Conservation (phyloP, 2,888 invertebrate species). For the Leptogaster cylindrica region DNA sequence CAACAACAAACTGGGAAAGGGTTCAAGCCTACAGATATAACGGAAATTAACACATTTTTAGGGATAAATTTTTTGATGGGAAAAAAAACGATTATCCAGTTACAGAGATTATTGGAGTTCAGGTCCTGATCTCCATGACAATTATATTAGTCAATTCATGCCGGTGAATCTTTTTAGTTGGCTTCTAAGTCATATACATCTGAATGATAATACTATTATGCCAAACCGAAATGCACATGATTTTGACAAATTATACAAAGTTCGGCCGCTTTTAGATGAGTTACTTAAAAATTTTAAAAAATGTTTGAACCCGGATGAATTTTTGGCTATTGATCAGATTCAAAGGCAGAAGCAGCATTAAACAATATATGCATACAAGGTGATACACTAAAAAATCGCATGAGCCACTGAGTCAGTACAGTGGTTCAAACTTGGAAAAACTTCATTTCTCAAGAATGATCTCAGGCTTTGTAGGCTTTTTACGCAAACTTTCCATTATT, state of each 20-base stretch:
- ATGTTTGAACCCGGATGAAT: background rate
- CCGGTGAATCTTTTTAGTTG: background rate
- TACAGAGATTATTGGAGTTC: background rate
- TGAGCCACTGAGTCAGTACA: no score
- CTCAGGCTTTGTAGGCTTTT: no score
- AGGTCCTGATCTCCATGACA: background rate
- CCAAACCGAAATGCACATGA: background rate
- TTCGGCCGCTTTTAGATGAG: slow-evolving; percentile 1
- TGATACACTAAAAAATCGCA: no score
- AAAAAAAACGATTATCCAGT: background rate
- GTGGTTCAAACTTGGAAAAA: no score
- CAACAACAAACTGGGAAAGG: no score
- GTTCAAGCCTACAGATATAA: no score
- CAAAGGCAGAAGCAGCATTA: background rate
- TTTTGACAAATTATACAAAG: background rate
- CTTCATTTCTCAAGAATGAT: no score
- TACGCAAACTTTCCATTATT: no score
- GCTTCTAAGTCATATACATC: background rate
- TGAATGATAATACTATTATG: background rate
- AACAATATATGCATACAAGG: no score
- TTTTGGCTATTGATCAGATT: background rate
- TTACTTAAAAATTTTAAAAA: background rate
- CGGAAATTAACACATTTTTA: no score
- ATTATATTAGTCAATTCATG: background rate
- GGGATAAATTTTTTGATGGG: slow-evolving; percentile 51